Evolutionary conservation across 2,888 invertebrate genomes (phyloP), one percentile per base, ranked within the genome.

Genomic region (Cheilosia grossa): DNA sequence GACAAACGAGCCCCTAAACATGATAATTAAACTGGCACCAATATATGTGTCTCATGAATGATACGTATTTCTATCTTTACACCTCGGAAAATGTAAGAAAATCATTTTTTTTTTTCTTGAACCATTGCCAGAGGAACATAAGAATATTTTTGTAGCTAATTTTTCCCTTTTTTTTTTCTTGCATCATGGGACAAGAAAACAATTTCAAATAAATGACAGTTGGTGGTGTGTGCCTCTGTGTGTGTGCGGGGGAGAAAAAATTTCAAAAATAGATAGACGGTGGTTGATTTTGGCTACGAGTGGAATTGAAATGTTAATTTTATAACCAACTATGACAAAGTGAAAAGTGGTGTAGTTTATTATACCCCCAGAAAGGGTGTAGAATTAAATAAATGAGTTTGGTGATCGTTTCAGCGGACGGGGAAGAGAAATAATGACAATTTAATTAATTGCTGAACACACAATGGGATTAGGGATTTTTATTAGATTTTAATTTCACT

Each of bases 371-470:
- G 47, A 47, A 74, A 66, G 56, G 56, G 17, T n/a, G 47, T 49
- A 56, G 4, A 21, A 17, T 37, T 17, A 24, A 40, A 58, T 66
- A 53, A 66, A 56, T 64, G n/a, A 49, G 21, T 9, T 27, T 4
- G 30, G 44, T 27, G 33, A 24, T 30, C 73, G 44, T 42, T 42
- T 15, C 7, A 2, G 40, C 37, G 13, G 5, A 27, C 24, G 17
- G 47, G 17, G 24, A 17, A 47, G 37, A 19, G 37, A 58, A 10
- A 33, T 24, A 67, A 61, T 77, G 77, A 75, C 30, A 69, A 56
- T 56, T 69, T 58, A 81, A 74, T 69, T 81, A 75, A 75, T 75
- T 51, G 56, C 21, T 63, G 13, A 74, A 51, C 33, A 58, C 21
- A 56, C 30, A 64, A 63, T 49, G 13, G 30, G 21, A 61, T 47